A percentile compares a stretch with the other conserved stretches of the same genome.
Conservation (phyloP, 2,797 vertebrate genomes). For the Protosalanx chinensis region DNA sequence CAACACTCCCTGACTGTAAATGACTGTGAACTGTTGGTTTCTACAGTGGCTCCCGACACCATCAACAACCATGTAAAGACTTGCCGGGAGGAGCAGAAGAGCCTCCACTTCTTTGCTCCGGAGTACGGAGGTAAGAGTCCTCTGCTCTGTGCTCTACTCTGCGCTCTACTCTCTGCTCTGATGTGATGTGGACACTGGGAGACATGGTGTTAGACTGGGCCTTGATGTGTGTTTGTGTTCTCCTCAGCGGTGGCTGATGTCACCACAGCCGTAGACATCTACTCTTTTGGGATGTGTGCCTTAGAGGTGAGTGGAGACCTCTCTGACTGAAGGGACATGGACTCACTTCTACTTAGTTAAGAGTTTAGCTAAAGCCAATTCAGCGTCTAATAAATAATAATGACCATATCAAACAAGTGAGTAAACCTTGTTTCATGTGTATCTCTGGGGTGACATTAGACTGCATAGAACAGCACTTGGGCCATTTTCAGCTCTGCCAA, state of each 20-base stretch:
- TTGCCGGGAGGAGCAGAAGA: conserved; percentile 97
- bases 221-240: conserved; percentile 23
- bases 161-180: background rate
- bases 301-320: conserved; percentile 79
- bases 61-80: conserved; percentile 99
- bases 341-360: too few relatives aligned
- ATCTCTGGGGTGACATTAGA: too few relatives aligned
- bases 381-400: too few relatives aligned
- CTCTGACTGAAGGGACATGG: too few relatives aligned
- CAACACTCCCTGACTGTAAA: background rate
- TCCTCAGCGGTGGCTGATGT: conserved; percentile 89
- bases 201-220: background rate
- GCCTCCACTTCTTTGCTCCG: conserved; percentile 97
- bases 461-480: too few relatives aligned
- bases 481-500: too few relatives aligned
- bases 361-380: too few relatives aligned
- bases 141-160: background rate
- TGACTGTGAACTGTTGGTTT: background rate
- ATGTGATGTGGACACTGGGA: background rate
- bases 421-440: too few relatives aligned
- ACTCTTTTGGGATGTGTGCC: conserved; percentile 99
- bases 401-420: too few relatives aligned
- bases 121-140: conserved; percentile 87
- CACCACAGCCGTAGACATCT: conserved; percentile 98
- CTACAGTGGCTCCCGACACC: conserved; percentile 91